A percentile compares a stretch with the other conserved stretches of the same genome.
These are phyloP conservation scores for Chelon auratus DNA, from an alignment of 2,797 vertebrate species.

Conservation along the genomic window DNA sequence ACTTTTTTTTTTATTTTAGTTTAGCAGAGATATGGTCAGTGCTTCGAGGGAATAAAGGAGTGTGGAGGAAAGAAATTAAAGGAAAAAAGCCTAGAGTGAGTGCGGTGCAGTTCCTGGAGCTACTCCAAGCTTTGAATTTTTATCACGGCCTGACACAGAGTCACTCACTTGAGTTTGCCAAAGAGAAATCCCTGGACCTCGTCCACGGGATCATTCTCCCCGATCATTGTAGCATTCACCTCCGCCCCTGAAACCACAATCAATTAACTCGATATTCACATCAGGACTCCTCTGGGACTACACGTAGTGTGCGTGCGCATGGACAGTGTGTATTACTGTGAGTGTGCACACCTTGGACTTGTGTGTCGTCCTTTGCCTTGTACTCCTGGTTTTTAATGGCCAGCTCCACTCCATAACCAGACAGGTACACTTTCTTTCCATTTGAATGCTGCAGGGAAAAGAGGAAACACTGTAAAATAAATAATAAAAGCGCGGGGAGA, in stretches of 20 bases:
- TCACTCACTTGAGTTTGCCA: slow-evolving; percentile 94
- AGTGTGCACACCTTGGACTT: slow-evolving; percentile 92
- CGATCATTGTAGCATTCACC: slow-evolving; percentile 93
- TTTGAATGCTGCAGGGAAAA: slow-evolving; percentile 85
- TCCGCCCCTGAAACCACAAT: slow-evolving; percentile 86
- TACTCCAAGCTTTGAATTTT: slow-evolving; percentile 61
- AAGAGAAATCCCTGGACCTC: slow-evolving; percentile 99
- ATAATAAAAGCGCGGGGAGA: not conserved
- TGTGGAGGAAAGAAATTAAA: not conserved
- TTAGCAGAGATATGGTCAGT: slow-evolving; percentile 28
- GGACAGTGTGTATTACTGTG: slow-evolving; percentile 3
- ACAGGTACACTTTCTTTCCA: slow-evolving; percentile 90
- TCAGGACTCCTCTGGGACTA: slow-evolving; percentile 47
- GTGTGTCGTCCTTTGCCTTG: slow-evolving; percentile 99
- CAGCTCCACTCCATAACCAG: slow-evolving; percentile 96
- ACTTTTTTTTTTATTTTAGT: slow-evolving; percentile 55
- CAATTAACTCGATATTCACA: slow-evolving; percentile 62
- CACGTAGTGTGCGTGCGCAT: slow-evolving; percentile 21
- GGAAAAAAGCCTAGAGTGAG: slow-evolving; percentile 12
- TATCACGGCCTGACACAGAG: slow-evolving; percentile 50
- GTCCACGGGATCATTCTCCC: slow-evolving; percentile 94
- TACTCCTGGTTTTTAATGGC: slow-evolving; percentile 99
- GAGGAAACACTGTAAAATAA: not conserved
- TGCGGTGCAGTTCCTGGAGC: slow-evolving; percentile 43
- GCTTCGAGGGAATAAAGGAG: slow-evolving; percentile 26